These are phyloP conservation scores for Dufourea novaeangliae DNA, from an alignment of 1,140 invertebrate genomes.

Conservation along the genomic window DNA sequence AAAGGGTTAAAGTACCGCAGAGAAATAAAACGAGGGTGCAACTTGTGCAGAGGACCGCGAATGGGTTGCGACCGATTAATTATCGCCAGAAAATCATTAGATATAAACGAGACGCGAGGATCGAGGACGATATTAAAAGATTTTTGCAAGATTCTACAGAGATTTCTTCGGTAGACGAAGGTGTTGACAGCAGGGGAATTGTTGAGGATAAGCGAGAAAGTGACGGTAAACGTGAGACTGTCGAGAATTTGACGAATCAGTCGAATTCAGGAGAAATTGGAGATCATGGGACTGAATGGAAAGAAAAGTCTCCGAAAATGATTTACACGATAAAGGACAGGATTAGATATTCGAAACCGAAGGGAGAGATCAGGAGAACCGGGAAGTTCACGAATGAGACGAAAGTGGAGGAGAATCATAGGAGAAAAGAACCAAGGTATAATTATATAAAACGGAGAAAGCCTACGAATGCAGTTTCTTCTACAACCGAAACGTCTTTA, in stretches of 20 bases:
- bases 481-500: neutral
- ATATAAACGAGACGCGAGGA: slow-evolving; percentile 26
- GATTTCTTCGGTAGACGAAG: neutral
- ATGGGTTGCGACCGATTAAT: neutral
- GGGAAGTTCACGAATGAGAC: slow-evolving; percentile 59
- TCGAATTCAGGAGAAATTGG: neutral
- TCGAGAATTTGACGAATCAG: neutral
- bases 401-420: slow-evolving; percentile 37
- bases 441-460: slow-evolving; percentile 49
- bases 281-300: neutral
- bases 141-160: neutral
- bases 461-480: neutral
- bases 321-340: slow-evolving; percentile 66
- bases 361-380: slow-evolving; percentile 36
- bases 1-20: neutral
- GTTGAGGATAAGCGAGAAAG: neutral
- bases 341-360: slow-evolving; percentile 62
- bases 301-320: slow-evolving; percentile 39
- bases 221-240: neutral
- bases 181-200: neutral
- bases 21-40: slow-evolving; percentile 15
- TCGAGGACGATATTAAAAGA: neutral
- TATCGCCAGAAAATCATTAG: slow-evolving; percentile 39
- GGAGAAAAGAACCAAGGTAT: slow-evolving; percentile 71
- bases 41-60: neutral